Evolutionary conservation across 1,140 invertebrate genomes (phyloP), one percentile per base, ranked within the genome.

Genomic region (Drosophila willistoni): DNA sequence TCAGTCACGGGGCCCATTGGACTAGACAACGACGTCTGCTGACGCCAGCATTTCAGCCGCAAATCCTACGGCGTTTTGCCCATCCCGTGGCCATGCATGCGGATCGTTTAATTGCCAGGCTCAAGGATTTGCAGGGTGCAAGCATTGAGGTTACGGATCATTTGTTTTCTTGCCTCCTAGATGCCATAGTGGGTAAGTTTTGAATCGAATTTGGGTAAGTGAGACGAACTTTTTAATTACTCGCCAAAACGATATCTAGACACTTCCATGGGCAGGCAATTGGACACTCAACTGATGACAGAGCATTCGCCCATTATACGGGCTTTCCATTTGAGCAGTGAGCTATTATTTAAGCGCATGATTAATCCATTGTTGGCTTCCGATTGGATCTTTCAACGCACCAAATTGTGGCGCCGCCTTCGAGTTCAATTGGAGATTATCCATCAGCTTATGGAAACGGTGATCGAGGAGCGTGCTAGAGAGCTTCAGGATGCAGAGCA

Each of bases 341-440:
- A 75, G 54, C 39, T 91, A 1, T 64, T 91, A 1, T 91, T 91
- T 29, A 77, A 91, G 71, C 85, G 90, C n/a, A 91, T 91, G 90
- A 75, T 81, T 13, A 91, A 91, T 77, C 90, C 90, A 12, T 42
- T 91, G 7, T 62, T 91, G n/a, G 60, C 67, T 7, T 63, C 69
- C 1, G 87, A 91, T 39, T 90, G 74, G 55, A 33, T 91, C 41
- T 91, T 90, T 3, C 64, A 65, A 3, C 76, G 71, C 17, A 91
- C 85, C 4, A 39, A 33, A 7, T 54, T 80, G n/a, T 87, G 71
- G 73, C 71, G 78, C 0, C 19, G 86, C 14, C 60, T 91, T 5
- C 6, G 44, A 13, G 33, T 47, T 12, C 67, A 90, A 13, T 62
- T 91, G 0, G 56, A 73, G 10, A 64, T 90, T 3, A 91, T 91